Evolutionary conservation across 2,888 invertebrate species (phyloP), one percentile per base, ranked within the genome.

Genomic region (Tenthredo mesomela): DNA sequence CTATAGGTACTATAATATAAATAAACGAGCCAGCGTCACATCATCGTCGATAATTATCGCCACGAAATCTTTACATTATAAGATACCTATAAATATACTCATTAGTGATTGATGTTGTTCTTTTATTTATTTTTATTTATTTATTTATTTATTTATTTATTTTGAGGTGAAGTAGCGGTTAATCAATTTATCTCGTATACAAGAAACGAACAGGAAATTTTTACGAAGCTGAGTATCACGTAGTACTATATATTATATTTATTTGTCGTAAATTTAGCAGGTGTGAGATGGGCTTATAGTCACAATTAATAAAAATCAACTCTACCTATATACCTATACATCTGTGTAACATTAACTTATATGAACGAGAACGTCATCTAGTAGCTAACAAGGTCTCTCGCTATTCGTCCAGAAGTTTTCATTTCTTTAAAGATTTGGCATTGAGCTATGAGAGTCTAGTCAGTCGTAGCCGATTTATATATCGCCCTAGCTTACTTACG

Each of bases 151-250:
- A n/a, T 58, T 58, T 58, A 58, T 21, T 61, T 12, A 61, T 61
- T 61, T 73, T 12, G 78, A 80, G 78, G 78, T 80, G 78, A 80
- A 80, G 61, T 80, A 80, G 78, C 78, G 78, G 78, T 80, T 75
- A 61, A 80, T 80, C n/a, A 80, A 80, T 61, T 80, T 37, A 80
- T 37, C 4, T 3, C 7, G 1, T 54, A 43, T 15, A 77, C n/a
- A 47, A 25, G 25, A 73, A n/a, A 25, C 21, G 12, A 25, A 61
- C 18, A 50, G 50, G 18, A 50, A 18, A 50, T 50, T 50, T 50
- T 50, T 50, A 50, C 50, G 67, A 67, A 5, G 0, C 29, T 29
- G 33, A 61, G n/a, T 50, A n/a, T 61, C 21, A 2, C n/a, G 21
- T 25, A n/a, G n/a, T n/a, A n/a, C n/a, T n/a, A 21, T 10, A 37